phyloP scores from a whole-genome alignment of 2,797 vertebrate genomes.

The Florisuga fusca region DNA sequence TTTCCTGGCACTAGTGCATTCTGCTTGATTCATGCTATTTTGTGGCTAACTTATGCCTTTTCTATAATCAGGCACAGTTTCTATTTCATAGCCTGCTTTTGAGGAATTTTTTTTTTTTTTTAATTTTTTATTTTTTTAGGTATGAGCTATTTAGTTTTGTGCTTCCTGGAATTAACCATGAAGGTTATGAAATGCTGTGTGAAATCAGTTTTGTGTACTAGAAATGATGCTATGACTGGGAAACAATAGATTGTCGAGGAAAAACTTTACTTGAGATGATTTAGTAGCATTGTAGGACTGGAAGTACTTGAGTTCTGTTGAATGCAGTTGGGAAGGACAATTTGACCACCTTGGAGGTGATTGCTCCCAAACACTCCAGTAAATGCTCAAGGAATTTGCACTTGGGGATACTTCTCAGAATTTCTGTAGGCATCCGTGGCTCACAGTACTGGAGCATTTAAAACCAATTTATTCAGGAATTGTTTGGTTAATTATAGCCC shows the following conservation, averaged over 20 bases:
- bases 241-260: neutral
- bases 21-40: neutral
- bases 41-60: neutral
- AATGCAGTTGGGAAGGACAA: neutral
- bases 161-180: neutral
- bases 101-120: neutral
- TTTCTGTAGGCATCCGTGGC: neutral
- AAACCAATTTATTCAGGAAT: neutral
- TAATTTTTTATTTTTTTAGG: neutral
- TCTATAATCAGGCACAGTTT: neutral
- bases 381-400: neutral
- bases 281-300: neutral
- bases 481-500: neutral
- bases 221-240: neutral
- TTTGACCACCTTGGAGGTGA: neutral
- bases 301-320: neutral
- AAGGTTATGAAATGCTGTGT: neutral
- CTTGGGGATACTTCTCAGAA: neutral
- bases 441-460: neutral
- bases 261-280: neutral
- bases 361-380: neutral
- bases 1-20: neutral
- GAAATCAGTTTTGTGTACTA: neutral
- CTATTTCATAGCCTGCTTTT: neutral
- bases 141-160: neutral